Evolutionary conservation across 2,888 invertebrate genomes (phyloP).

Genomic region (Metellina segmentata): DNA sequence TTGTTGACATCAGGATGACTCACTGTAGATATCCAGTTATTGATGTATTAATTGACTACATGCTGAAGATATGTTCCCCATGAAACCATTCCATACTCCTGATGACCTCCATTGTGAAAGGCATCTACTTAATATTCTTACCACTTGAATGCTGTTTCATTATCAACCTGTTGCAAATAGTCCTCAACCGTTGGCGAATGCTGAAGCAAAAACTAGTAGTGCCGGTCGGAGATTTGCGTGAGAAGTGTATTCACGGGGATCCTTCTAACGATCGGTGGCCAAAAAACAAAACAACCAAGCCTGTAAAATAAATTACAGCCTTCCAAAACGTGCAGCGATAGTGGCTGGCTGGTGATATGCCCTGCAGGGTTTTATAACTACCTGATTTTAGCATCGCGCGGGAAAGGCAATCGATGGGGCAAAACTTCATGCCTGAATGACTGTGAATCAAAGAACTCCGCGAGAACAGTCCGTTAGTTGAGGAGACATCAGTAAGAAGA

Average conservation of each 20-base stretch:
- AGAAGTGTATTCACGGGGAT: constrained; percentile 52
- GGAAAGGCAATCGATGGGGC: constrained; percentile 37
- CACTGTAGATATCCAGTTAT: too few species aligned
- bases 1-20: too few species aligned
- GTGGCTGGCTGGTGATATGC: constrained; percentile 22
- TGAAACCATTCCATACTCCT: constrained; percentile 22
- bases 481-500: background rate
- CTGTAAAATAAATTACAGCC: background rate
- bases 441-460: constrained; percentile 35
- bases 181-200: constrained; percentile 17
- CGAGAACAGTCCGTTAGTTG: constrained; percentile 22
- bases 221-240: constrained; percentile 42
- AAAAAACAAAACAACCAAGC: constrained; percentile 11
- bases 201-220: constrained; percentile 57
- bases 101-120: constrained; percentile 32
- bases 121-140: constrained; percentile 50
- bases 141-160: constrained; percentile 11
- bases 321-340: background rate
- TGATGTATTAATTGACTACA: too few species aligned
- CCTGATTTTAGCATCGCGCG: constrained; percentile 24
- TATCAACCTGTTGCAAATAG: constrained; percentile 41
- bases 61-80: background rate
- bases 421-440: constrained; percentile 46
- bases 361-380: constrained; percentile 24
- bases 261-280: constrained; percentile 31